Conservation (phyloP, 1,140 invertebrate species). For the Drosophila albomicans region DNA sequence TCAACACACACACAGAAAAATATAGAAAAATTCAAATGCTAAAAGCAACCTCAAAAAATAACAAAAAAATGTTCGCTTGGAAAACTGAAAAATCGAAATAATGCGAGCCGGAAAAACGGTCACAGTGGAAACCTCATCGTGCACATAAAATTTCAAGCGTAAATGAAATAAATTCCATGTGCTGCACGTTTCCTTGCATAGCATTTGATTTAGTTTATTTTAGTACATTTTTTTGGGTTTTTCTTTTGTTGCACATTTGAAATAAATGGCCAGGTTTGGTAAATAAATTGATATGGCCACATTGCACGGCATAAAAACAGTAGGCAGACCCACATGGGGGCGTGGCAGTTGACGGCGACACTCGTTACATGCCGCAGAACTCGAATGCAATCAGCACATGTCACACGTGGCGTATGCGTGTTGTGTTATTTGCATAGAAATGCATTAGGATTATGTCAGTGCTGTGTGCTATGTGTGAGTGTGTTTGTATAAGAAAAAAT, state of each 20-base stretch:
- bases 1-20: constrained; percentile 31
- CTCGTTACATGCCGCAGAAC: neutral
- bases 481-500: constrained; percentile 1
- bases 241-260: constrained; percentile 1
- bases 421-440: constrained; percentile 44
- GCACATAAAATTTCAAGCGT: constrained; percentile 34
- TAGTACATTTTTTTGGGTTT: neutral
- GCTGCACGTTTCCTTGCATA: constrained; percentile 7
- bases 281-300: constrained; percentile 39
- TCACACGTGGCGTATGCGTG: constrained; percentile 48
- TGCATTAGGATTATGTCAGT: constrained; percentile 32
- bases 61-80: neutral
- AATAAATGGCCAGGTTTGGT: constrained; percentile 30
- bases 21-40: constrained; percentile 3
- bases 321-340: neutral
- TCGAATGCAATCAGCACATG: constrained; percentile 52
- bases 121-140: neutral
- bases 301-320: constrained; percentile 9
- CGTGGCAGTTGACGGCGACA: neutral
- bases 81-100: constrained; percentile 13
- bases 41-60: neutral
- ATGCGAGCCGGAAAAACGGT: constrained; percentile 8
- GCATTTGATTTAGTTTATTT: constrained; percentile 7
- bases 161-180: constrained; percentile 31
- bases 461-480: neutral